Evolutionary conservation across 2,888 invertebrate genomes (phyloP), one percentile per base, ranked within the genome.

Genomic region (Antheraea yamamai): DNA sequence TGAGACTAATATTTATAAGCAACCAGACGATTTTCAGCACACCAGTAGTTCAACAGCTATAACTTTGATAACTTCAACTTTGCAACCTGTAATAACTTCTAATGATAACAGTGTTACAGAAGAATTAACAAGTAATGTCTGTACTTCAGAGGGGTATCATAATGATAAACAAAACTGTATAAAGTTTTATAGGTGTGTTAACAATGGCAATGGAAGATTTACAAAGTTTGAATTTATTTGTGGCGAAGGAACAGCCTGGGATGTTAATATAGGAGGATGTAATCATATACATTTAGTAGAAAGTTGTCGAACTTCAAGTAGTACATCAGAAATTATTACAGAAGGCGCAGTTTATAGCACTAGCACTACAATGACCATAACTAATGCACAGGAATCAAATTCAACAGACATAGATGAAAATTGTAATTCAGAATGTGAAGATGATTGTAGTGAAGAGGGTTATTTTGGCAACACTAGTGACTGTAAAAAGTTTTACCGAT

Each of bases 401-500:
- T 61, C 77, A 72, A 2, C 75, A 77, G 61, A 61, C 14, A 74
- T 77, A 1, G 79, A 78, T 58, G 77, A 77, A 66, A 78, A 76
- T 61, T 75, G 71, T 66, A 76, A 74, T 73, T 74, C 76, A 47
- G 78, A 75, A 35, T 76, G 16, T 23, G 71, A 73, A 58, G 75
- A 73, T 39, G 23, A 77, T 55, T 81, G 81, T 76, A 58, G 58
- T 47, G 73, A 72, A 39, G 81, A 80, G 78, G 97, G 97, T 47
- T 97, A 96, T 84, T 95, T 96, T 83, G 95, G 96, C 83, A 89
- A 88, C 81, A 72, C 76, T 76, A 81, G 89, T 35, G 94, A 97
- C 81, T 97, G 97, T 81, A 95, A 93, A 78, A 96, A 96, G 86
- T 97, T 97, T 89, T 96, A 96, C 80, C 93, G 97, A 81, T 97